Percentiles rank a stretch among this genome's conserved stretches.
Evolutionary conservation across 2,888 invertebrate genomes (phyloP).

Genomic region (Gnatocerus cornutus): DNA sequence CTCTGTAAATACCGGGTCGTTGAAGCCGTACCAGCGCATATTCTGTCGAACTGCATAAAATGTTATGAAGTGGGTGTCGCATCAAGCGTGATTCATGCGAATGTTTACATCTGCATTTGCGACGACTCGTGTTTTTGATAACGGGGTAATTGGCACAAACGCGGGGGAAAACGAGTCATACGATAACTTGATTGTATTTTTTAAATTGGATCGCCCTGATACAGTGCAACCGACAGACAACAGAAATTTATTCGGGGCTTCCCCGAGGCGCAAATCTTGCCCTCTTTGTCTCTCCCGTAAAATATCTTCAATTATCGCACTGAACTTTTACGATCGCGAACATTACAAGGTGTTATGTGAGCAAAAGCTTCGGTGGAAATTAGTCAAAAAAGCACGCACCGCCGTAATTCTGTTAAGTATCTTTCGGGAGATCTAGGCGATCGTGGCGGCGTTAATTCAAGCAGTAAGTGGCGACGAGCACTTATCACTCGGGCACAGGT

Average conservation of each 20-base stretch:
- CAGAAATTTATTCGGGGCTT: too few species aligned
- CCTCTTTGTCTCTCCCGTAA: too few species aligned
- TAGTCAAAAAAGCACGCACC: slow-evolving; percentile 66
- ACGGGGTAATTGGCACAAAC: slow-evolving; percentile 10
- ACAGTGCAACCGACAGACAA: too few species aligned
- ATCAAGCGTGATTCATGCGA: slow-evolving; percentile 53
- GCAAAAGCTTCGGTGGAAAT: slow-evolving; percentile 52
- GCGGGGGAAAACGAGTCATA: background rate
- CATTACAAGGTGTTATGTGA: slow-evolving; percentile 48
- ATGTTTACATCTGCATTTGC: slow-evolving; percentile 52
- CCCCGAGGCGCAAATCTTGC: too few species aligned
- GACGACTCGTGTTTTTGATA: slow-evolving; percentile 32
- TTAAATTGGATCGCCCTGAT: too few species aligned
- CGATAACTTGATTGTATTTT: slow-evolving; percentile 1
- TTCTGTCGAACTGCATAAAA: slow-evolving; percentile 56
- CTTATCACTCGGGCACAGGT: slow-evolving; percentile 69
- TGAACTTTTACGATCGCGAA: slow-evolving; percentile 48
- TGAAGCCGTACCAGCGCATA: slow-evolving; percentile 42
- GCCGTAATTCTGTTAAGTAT: slow-evolving; percentile 66
- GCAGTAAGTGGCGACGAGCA: slow-evolving; percentile 67
- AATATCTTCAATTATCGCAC: slow-evolving; percentile 51
- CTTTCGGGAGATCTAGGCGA: slow-evolving; percentile 61
- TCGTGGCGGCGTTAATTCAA: slow-evolving; percentile 64
- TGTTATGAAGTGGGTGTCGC: slow-evolving; percentile 57
- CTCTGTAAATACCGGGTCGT: slow-evolving; percentile 55